Base-by-base conservation (phyloP, 1,140 invertebrate species). In the Phymorhynchus buccinoides region DNA sequence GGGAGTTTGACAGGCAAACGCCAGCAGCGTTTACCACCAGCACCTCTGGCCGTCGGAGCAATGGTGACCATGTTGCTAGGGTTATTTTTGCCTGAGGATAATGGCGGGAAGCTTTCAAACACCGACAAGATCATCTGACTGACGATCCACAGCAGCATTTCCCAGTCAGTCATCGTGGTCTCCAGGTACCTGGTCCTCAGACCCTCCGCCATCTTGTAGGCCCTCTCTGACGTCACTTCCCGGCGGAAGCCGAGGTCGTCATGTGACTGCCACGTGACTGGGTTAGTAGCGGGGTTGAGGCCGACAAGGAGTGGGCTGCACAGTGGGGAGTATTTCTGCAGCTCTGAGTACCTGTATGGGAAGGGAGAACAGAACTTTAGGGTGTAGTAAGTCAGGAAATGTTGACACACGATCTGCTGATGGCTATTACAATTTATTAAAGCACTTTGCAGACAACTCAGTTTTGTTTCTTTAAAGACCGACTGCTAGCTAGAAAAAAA, bases 191-290 rank as follows among this genome's bases (percentile, higher is more conserved):
- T 2, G 30, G 62, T 56, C 32, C 52, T n/a, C 52, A 81, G 35
- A 35, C 48, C 48, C 56, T 81, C 80, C 37, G 80, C 80, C 80
- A 81, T 48, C 80, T 81, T 81, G 80, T 66, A 81, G 80, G 80
- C 80, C 16, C 80, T 30, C n/a, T 81, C 80, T 39, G 80, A 68
- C 52, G 80, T 81, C 80, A 81, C 80, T 56, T 41, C 32, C 35
- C 80, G 80, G 12, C 18, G 30, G 30, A 37, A 30, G 30, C 16
- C n/a, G 7, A 30, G 44, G 18, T n/a, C 56, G 37, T 78, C 75
- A 78, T 39, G 41, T 78, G 75, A 78, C 71, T 75, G 71, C 18
- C 32, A 37, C n/a, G n/a, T n/a, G n/a, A n/a, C n/a, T n/a, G n/a
- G n/a, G n/a, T n/a, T n/a, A n/a, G n/a, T n/a, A 14, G 71, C 9